These are phyloP conservation scores for Synergus umbraculus DNA, from an alignment of 2,888 invertebrate genomes.

Conservation along the genomic window DNA sequence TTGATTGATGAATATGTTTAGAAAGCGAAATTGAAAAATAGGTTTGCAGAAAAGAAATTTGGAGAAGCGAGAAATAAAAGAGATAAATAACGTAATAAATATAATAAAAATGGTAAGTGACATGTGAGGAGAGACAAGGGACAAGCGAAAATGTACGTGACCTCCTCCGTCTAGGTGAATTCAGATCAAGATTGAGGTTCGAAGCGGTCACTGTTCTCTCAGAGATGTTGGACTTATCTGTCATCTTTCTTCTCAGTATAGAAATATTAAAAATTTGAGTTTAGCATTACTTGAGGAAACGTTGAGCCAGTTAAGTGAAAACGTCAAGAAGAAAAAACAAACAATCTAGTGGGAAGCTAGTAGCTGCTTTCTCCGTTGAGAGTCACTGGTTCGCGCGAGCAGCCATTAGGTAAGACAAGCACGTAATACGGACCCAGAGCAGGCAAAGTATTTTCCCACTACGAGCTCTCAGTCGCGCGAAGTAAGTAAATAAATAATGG, in stretches of 20 bases:
- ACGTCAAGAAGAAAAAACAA: not conserved
- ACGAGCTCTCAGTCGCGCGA: slow-evolving; percentile 54
- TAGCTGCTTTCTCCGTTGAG: not conserved
- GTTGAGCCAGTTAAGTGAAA: not conserved
- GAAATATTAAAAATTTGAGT: not conserved
- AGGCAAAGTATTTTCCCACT: slow-evolving; percentile 62
- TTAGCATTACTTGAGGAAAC: not conserved
- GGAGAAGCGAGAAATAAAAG: no score
- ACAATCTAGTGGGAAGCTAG: not conserved
- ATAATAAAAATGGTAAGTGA: no score
- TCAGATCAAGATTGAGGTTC: not conserved
- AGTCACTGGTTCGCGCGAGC: slow-evolving; percentile 43
- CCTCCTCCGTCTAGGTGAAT: not conserved
- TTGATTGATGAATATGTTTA: no score
- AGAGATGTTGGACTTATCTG: not conserved
- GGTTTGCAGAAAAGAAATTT: no score
- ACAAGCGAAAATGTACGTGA: no score
- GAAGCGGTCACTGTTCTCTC: not conserved
- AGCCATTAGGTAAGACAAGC: slow-evolving; percentile 67
- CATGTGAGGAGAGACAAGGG: no score
- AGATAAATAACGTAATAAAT: no score
- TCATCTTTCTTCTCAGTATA: not conserved
- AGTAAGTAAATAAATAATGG: slow-evolving; percentile 70
- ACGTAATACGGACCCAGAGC: slow-evolving; percentile 65
- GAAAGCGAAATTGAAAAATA: no score